phyloP scores from a whole-genome alignment of 2,113 vertebrate genomes.

The Albula glossodonta region DNA sequence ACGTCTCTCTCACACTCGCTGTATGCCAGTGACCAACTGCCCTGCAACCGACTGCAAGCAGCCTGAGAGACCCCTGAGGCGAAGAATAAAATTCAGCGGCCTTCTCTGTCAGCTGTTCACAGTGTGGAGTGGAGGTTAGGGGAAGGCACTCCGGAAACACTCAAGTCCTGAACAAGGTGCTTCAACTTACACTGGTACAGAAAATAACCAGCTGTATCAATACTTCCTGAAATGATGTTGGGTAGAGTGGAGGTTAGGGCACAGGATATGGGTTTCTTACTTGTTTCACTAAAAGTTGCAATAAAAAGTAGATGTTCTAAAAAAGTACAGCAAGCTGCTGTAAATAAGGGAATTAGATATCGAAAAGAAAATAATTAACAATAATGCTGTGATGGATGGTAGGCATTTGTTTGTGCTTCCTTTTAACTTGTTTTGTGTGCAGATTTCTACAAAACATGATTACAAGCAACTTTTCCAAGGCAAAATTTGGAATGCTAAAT shows the following conservation, averaged over 20 bases:
- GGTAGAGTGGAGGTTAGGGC: too few species aligned
- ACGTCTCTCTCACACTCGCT: not conserved
- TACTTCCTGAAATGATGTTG: too few species aligned
- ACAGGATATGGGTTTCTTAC: too few species aligned
- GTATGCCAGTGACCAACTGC: not conserved
- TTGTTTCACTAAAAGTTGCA: not conserved
- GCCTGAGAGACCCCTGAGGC: not conserved
- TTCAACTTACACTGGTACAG: not conserved
- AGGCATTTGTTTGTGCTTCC: too few species aligned
- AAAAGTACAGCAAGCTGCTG: not conserved
- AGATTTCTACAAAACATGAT: too few species aligned
- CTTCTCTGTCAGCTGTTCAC: not conserved
- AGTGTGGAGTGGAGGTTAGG: not conserved
- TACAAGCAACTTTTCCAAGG: too few species aligned
- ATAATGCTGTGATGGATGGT: too few species aligned
- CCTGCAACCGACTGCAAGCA: not conserved
- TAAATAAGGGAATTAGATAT: not conserved
- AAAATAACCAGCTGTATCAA: not conserved
- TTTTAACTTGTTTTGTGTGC: too few species aligned
- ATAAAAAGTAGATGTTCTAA: not conserved
- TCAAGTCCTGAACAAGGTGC: not conserved
- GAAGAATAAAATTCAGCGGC: not conserved
- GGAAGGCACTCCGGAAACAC: not conserved
- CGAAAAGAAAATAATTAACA: too few species aligned
- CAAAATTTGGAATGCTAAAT: too few species aligned